phyloP scores from a whole-genome alignment of 2,113 vertebrate genomes.

The Dromas ardeola region DNA sequence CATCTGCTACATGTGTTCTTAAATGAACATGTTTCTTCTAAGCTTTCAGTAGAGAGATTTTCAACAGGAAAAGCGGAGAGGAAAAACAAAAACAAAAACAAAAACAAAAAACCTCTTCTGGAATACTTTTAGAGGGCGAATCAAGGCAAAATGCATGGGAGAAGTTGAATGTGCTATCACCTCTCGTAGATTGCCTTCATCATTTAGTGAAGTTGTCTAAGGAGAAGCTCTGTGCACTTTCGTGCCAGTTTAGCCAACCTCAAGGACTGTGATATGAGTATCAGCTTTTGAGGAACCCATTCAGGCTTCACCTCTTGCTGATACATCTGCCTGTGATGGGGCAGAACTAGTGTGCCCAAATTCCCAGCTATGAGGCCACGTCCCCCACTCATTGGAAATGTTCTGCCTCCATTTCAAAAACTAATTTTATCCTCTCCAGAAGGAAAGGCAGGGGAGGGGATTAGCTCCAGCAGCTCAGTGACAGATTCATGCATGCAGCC shows the following conservation, averaged over 20 bases:
- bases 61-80: not conserved
- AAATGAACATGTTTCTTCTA: not conserved
- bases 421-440: not conserved
- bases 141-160: not conserved
- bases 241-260: not conserved
- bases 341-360: not conserved
- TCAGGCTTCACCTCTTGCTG: not conserved
- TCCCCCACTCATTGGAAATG: not conserved
- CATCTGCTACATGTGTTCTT: not conserved
- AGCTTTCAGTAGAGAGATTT: not conserved
- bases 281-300: not conserved
- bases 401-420: not conserved
- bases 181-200: not conserved
- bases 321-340: not conserved
- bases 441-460: not conserved
- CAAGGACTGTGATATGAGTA: not conserved
- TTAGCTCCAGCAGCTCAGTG: not conserved
- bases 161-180: not conserved
- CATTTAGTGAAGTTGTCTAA: not conserved
- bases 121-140: not conserved
- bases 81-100: not conserved
- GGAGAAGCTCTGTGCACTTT: not conserved
- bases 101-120: not conserved
- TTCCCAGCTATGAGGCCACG: rapidly evolving
- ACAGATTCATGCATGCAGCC: not conserved